Percentiles rank a stretch among this genome's conserved stretches.
phyloP scores from a whole-genome alignment of 2,113 vertebrate genomes.

The Triplophysa dalaica region DNA sequence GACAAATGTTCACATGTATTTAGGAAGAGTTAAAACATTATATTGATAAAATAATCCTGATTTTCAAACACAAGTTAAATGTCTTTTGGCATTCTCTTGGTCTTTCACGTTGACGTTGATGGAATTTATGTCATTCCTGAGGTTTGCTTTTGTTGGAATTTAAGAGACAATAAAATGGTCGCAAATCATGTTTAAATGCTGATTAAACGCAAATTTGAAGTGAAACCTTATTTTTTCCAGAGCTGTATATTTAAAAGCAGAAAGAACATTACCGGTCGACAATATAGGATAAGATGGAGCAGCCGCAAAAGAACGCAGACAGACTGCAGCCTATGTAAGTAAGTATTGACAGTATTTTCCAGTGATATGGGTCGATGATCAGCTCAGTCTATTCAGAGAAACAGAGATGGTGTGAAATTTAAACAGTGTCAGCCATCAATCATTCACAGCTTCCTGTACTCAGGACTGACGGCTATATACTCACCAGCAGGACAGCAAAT shows the following conservation, averaged over 20 bases:
- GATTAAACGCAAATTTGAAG: no score
- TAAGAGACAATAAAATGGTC: no score
- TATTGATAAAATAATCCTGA: no score
- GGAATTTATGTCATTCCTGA: no score
- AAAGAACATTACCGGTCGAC: constrained; percentile 52
- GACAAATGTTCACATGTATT: no score
- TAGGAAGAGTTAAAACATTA: no score
- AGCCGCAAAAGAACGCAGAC: constrained; percentile 64
- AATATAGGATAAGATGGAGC: constrained; percentile 58
- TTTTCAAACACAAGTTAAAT: no score
- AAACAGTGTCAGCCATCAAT: neutral
- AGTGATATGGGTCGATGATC: constrained; percentile 43
- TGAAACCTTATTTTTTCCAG: no score
- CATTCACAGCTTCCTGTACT: neutral
- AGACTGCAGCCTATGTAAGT: constrained; percentile 68
- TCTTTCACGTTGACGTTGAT: no score
- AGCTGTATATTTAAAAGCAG: neutral
- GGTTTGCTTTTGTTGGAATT: no score
- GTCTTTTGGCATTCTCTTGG: no score
- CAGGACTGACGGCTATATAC: neutral
- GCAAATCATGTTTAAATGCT: no score
- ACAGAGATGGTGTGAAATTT: neutral
- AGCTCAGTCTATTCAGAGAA: constrained; percentile 42
- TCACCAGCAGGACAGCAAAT: constrained; percentile 69
- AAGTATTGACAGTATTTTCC: constrained; percentile 65